Base-by-base conservation (phyloP, 1,140 invertebrate genomes). In the Gryllus bimaculatus region DNA sequence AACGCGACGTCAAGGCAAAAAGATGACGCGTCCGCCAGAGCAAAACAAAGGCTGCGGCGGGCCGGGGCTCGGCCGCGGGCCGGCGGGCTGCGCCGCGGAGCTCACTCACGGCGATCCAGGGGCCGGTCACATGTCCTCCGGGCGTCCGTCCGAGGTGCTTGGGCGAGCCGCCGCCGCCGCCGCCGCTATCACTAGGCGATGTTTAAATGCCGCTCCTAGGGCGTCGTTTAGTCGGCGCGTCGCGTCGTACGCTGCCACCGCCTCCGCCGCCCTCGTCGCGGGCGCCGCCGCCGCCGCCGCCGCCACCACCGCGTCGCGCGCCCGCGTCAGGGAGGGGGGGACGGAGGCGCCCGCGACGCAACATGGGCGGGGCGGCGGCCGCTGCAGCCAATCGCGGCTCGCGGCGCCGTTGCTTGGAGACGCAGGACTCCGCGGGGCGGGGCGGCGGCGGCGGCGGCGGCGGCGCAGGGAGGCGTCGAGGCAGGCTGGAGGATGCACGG, bases 171-270 rank as follows among this genome's bases (percentile, higher is more conserved):
- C 54, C 54, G 10, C 54, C 54, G 54, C 54, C 54, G 10, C 54
- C 18, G 54, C 54, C 18, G 54, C 54, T 66, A 66, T 66, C 54
- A 66, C 54, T 66, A 66, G 54, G 18, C 54, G 54, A 66, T 66
- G 54, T 66, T 66, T 66, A 66, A 66, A 66, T 66, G 54, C 54
- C 54, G 54, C 54, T 66, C 54, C 54, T 66, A 66, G 54, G 54
- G 54, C 54, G 54, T 66, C 54, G 54, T 66, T 66, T 66, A 66
- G 10, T 66, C 54, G 54, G 54, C 54, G 54, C 54, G 54, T 66
- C 54, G 54, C 10, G 18, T 10, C 54, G 54, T 10, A 18, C 18
- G 54, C 54, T 13, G 54, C 54, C 10, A 66, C 54, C 10, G 54
- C 54, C 54, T 1, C 10, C 54, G 54, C 10, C 54, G 54, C 10